Conservation (phyloP, 2,113 vertebrate species). For the Macaca mulatta region DNA sequence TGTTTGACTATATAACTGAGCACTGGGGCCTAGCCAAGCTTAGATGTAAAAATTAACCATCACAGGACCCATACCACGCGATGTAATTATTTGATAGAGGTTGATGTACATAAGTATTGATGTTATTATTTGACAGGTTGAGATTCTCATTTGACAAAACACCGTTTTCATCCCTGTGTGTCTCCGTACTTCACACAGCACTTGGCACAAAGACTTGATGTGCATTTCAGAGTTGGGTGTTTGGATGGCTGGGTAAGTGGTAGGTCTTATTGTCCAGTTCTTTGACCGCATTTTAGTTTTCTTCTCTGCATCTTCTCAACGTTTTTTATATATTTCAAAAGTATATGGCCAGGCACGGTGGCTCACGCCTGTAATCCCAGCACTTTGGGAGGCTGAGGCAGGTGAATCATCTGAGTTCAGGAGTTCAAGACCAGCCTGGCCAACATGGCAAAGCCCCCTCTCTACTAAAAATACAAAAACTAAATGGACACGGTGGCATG, state of each 20-base stretch:
- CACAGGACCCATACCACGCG: neutral
- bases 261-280: neutral
- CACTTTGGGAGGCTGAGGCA: no score
- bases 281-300: neutral
- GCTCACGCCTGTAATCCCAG: no score
- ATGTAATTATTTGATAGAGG: neutral
- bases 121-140: no score
- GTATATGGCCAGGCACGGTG: neutral
- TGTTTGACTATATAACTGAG: neutral
- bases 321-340: neutral
- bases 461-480: no score
- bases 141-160: neutral
- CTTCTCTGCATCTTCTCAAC: neutral
- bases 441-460: no score
- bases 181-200: neutral
- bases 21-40: neutral
- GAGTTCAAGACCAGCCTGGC: no score
- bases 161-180: neutral
- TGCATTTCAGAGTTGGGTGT: fast-evolving
- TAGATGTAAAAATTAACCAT: neutral
- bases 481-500: no score
- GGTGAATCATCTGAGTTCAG: no score
- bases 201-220: neutral
- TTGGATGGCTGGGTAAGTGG: no score
- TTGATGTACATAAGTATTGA: no score